Base-by-base conservation (phyloP, 2,113 vertebrate species). In the Danionella cerebrum region DNA sequence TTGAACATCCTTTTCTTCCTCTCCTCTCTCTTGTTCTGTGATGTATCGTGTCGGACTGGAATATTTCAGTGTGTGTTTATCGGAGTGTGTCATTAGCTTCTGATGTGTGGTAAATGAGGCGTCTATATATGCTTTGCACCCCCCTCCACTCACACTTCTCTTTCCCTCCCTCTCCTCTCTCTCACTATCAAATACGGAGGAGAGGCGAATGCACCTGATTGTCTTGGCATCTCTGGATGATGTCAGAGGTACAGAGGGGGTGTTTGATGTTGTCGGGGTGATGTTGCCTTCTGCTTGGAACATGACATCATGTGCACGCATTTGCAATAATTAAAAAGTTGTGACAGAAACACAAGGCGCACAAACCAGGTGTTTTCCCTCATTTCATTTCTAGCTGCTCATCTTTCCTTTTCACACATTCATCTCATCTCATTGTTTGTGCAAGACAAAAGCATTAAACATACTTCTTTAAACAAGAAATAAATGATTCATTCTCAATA, bases 1-100 rank as follows among this genome's bases (percentile, higher is more conserved):
- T 71, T 58, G 80, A 86, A 84, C 84, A 83, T 86, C 85, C 76
- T 79, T 77, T 65, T 80, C 82, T 84, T 82, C 63, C 82, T 74
- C 31, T 79, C 31, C 36, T 76, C 35, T 31, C 41, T 67, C 64
- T 65, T 33, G 25, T 38, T 48, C 72, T 76, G 65, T 31, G 73
- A 70, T 66, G 78, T 73, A 64, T 76, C n/a, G n/a, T n/a, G n/a
- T n/a, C n/a, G n/a, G n/a, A n/a, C n/a, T n/a, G n/a, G n/a, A n/a
- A 59, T 76, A 25, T 55, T 39, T 70, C 76, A 57, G 64, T 71
- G 63, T 44, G 74, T 44, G 74, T 82, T 70, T 77, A 65, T 25
- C 71, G 78, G 24, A 51, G 73, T 78, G 76, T 83, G 68, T 73
- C 64, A 72, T 68, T 80, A 75, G 75, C 65, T 58, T 76, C n/a